A percentile compares a stretch with the other conserved stretches of the same genome.
These are phyloP conservation scores for Mya arenaria DNA, from an alignment of 1,140 invertebrate species.

Conservation along the genomic window DNA sequence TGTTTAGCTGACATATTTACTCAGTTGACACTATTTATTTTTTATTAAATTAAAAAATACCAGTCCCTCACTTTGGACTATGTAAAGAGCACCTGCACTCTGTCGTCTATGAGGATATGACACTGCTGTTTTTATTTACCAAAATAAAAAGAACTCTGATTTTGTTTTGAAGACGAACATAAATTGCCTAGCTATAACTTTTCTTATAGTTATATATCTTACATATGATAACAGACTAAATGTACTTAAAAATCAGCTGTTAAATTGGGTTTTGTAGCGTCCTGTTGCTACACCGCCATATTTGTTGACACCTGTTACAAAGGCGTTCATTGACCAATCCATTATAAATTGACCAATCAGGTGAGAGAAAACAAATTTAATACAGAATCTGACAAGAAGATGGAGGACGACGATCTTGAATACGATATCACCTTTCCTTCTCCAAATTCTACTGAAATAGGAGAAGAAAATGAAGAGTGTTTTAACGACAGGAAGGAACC, in stretches of 20 bases:
- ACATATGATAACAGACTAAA: no score
- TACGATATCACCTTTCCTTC: slow-evolving; percentile 71
- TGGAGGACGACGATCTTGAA: slow-evolving; percentile 70
- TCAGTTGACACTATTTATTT: no score
- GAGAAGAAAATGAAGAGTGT: slow-evolving; percentile 45
- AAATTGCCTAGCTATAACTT: no score
- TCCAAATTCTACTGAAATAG: slow-evolving; percentile 32
- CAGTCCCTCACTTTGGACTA: no score
- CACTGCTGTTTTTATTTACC: no score
- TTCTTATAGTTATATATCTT: not conserved
- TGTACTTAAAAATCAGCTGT: not conserved
- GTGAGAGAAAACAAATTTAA: not conserved
- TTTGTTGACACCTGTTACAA: slow-evolving; percentile 34
- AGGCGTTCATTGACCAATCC: slow-evolving; percentile 48
- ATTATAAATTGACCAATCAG: slow-evolving; percentile 10
- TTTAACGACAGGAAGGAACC: slow-evolving; percentile 78
- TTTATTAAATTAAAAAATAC: no score
- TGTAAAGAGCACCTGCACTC: no score
- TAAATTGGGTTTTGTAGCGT: slow-evolving; percentile 10
- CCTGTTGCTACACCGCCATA: slow-evolving; percentile 72
- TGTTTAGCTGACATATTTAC: slow-evolving; percentile 76
- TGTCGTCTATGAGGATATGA: no score
- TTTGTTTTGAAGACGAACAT: no score
- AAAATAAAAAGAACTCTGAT: no score
- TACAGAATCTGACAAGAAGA: slow-evolving; percentile 36